phyloP scores from a whole-genome alignment of 2,113 vertebrate genomes.

The Piaya cayana region DNA sequence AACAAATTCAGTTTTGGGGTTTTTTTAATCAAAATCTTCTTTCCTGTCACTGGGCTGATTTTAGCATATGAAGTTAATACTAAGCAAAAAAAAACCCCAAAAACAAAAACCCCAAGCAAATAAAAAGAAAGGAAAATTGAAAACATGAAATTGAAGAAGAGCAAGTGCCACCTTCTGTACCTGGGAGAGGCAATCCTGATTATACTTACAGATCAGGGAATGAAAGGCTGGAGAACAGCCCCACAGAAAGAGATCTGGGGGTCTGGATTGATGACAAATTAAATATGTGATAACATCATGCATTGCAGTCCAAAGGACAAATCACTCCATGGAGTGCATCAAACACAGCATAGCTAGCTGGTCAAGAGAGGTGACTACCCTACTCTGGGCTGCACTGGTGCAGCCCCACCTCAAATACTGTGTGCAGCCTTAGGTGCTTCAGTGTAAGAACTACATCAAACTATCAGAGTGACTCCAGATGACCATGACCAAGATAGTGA shows the following conservation, averaged over 20 bases:
- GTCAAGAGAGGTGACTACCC: no score
- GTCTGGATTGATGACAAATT: no score
- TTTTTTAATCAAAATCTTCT: not conserved
- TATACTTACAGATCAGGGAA: fast-evolving
- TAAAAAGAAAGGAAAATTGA: not conserved
- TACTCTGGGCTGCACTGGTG: no score
- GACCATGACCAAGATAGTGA: not conserved
- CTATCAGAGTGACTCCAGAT: not conserved
- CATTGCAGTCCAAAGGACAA: no score
- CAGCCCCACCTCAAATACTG: not conserved
- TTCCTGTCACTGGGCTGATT: not conserved
- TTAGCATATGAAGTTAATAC: not conserved
- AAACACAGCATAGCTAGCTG: no score
- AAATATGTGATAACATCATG: no score
- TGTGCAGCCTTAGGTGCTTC: not conserved
- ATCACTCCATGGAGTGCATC: no score
- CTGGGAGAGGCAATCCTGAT: fast-evolving
- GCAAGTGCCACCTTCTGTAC: not conserved
- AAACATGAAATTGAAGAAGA: not conserved
- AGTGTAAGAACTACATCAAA: not conserved
- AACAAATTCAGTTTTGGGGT: not conserved
- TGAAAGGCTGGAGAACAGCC: fast-evolving
- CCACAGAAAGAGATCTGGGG: not conserved
- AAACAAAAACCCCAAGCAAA: not conserved
- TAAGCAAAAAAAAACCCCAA: not conserved